Conservation (phyloP, 2,888 invertebrate genomes). For the Watsonalla binaria region DNA sequence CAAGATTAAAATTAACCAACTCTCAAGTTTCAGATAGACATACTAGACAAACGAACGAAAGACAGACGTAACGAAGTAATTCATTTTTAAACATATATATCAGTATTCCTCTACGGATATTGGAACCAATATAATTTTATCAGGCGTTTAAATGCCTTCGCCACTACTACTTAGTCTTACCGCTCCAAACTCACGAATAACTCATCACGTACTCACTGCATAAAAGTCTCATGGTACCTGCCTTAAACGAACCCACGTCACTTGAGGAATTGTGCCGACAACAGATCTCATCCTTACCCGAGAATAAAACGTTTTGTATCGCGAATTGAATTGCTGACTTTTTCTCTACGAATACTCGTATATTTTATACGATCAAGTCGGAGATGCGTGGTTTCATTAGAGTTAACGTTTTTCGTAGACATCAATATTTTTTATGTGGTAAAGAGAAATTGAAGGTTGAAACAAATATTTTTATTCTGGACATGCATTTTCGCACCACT, state of each 20-base stretch:
- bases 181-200: not conserved
- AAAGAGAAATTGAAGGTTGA: not conserved
- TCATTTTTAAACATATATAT: no score
- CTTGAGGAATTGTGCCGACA: constrained; percentile 52
- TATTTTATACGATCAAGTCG: constrained; percentile 10
- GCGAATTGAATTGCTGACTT: constrained; percentile 59
- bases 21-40: no score
- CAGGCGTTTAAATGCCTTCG: no score
- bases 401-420: constrained; percentile 2
- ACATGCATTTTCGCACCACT: no score
- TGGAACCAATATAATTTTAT: no score
- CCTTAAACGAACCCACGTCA: constrained; percentile 40
- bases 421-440: not conserved
- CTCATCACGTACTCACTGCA: no score
- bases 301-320: constrained; percentile 68
- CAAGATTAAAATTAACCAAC: no score
- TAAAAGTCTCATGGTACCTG: not conserved
- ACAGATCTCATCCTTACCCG: constrained; percentile 49
- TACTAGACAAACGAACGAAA: no score
- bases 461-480: no score
- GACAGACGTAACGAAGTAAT: no score
- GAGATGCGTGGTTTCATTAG: constrained; percentile 8
- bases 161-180: no score
- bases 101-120: no score
- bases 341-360: constrained; percentile 21